phyloP scores from a whole-genome alignment of 2,113 vertebrate genomes.

The Chamaea fasciata region DNA sequence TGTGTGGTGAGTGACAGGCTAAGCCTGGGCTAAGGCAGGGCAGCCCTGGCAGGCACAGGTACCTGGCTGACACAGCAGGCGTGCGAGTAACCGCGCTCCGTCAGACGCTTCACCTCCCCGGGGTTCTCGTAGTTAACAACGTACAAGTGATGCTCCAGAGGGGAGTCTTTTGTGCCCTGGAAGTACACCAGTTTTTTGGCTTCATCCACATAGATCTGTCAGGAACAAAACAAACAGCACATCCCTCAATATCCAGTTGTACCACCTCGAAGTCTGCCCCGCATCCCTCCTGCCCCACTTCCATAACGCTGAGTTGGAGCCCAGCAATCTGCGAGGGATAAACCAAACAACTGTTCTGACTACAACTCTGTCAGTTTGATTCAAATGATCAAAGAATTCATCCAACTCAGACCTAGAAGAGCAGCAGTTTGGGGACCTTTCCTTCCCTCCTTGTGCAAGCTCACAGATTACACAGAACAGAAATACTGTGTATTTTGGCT shows the following conservation, averaged over 20 bases:
- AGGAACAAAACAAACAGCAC: neutral
- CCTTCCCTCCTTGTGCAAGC: neutral
- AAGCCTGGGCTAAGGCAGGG: neutral
- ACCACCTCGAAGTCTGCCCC: neutral
- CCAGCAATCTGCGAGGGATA: neutral
- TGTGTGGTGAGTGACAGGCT: neutral
- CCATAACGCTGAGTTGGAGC: neutral
- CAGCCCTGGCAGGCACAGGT: neutral
- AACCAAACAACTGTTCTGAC: neutral
- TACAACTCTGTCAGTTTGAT: neutral
- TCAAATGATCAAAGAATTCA: neutral
- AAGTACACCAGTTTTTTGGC: slow-evolving; percentile 78
- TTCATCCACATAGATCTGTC: slow-evolving; percentile 80
- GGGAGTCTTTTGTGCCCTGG: slow-evolving; percentile 80
- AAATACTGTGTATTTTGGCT: neutral
- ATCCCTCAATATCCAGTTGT: neutral
- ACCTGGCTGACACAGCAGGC: slow-evolving; percentile 80
- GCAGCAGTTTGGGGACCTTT: neutral
- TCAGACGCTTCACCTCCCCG: slow-evolving; percentile 74
- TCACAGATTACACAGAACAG: neutral
- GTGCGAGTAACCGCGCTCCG: slow-evolving; percentile 75
- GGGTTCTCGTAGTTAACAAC: slow-evolving; percentile 76
- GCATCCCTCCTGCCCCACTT: neutral
- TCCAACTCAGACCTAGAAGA: neutral
- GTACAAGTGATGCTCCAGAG: slow-evolving; percentile 80